Percentiles rank a stretch among this genome's conserved stretches.
Conservation (phyloP, 2,888 invertebrate species). For the Sylvicola cinctus region DNA sequence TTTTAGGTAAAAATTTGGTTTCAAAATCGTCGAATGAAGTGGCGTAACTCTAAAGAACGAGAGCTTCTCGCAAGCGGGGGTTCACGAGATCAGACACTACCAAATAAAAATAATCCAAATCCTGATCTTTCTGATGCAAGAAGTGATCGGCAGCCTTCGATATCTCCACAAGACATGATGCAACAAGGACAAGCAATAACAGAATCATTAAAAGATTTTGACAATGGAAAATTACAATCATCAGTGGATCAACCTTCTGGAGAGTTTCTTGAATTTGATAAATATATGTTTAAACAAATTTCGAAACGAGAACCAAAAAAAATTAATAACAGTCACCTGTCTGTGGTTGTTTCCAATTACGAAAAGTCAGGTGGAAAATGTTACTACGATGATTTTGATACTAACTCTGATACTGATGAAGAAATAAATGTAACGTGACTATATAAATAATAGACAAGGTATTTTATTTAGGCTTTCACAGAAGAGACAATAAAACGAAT, state of each 20-base stretch:
- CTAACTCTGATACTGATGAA: conserved; percentile 50
- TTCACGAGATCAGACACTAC: conserved; percentile 83
- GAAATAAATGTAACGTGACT: conserved; percentile 78
- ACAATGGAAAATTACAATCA: background rate
- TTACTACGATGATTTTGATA: conserved; percentile 24
- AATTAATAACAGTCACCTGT: too few species aligned
- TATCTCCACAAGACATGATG: too few species aligned
- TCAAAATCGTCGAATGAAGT: conserved; percentile 95
- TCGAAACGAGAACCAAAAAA: too few species aligned
- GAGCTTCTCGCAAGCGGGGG: conserved; percentile 57
- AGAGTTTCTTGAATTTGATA: too few species aligned
- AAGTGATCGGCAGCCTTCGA: conserved; percentile 49
- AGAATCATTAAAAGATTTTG: conserved; percentile 4
- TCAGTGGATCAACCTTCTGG: too few species aligned
- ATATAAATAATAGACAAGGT: background rate
- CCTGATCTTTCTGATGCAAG: conserved; percentile 84
- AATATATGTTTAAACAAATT: too few species aligned
- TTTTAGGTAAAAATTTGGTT: conserved; percentile 54
- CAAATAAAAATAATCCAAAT: conserved; percentile 92
- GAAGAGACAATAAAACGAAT: too few species aligned
- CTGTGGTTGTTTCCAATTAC: conserved; percentile 6
- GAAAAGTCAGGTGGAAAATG: conserved; percentile 21
- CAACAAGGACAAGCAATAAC: conserved; percentile 11
- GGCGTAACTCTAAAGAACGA: conserved; percentile 94
- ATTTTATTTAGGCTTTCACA: too few species aligned